Evolutionary conservation across 2,888 invertebrate species (phyloP), one percentile per base, ranked within the genome.

Genomic region (Hirtodrosophila confusa): DNA sequence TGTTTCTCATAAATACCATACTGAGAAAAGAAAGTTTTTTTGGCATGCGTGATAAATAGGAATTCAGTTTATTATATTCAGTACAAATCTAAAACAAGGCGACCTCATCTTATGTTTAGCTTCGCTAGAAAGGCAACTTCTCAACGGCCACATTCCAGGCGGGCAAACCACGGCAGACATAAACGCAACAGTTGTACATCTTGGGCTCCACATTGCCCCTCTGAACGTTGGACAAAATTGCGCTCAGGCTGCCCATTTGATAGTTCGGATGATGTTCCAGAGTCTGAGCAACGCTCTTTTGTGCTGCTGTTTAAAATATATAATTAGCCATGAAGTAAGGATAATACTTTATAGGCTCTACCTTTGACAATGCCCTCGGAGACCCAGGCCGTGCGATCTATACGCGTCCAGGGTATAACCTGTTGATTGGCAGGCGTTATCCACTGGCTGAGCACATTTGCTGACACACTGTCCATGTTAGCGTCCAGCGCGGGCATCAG

Each of bases 401-500:
- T 89, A 48, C 89, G 71, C 39, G 90, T 90, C 93, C 93, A 93
- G 71, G 92, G 92, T 17, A 80, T 60, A 43, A 90, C 76, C 12
- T 90, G 85, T 29, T 78, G 71, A 23, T 91, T 65, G 9, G 70
- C 77, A 1, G 90, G 89, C 10, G 83, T 92, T 35, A 93, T 89
- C 93, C 93, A 93, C 39, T 88, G 88, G 66, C 93, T 93, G 29
- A 93, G 80, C 72, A 93, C 88, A 64, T 91, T 90, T 12, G 92
- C 90, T n/a, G 92, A 91, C 36, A 93, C 78, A 27, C 89, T 77
- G 82, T 93, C 93, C 57, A 93, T 92, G 67, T 92, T 92, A 45
- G 89, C 86, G 86, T 93, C 93, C 1, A 93, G 91, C 3, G 93
- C 93, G 54, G 92, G 90, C 92, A 93, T 92, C 33, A 93, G 68